phyloP scores from a whole-genome alignment of 2,888 invertebrate genomes.

The Tillus elongatus region DNA sequence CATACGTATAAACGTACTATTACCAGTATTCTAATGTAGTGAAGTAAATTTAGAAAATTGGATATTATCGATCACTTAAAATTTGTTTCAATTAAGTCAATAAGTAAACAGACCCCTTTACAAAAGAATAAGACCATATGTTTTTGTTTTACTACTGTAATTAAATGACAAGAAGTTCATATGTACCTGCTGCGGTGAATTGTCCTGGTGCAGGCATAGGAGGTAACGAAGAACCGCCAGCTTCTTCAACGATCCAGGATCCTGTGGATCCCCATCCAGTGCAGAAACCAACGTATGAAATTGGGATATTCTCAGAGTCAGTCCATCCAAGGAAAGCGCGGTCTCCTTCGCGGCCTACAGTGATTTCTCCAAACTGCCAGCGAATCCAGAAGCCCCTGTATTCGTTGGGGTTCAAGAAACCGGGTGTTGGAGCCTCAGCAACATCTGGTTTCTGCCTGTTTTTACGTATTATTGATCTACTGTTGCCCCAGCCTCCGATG shows the following conservation, averaged over 20 bases:
- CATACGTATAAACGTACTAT: too few species aligned
- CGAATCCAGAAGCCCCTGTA: slow-evolving; percentile 74
- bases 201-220: too few species aligned
- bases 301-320: slow-evolving; percentile 61
- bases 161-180: too few species aligned
- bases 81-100: too few species aligned
- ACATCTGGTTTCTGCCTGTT: slow-evolving; percentile 54
- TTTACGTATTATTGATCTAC: slow-evolving; percentile 72
- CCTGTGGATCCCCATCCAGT: slow-evolving; percentile 63
- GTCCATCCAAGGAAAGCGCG: slow-evolving; percentile 65
- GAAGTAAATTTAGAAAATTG: too few species aligned
- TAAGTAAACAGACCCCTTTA: too few species aligned
- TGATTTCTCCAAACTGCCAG: slow-evolving; percentile 54
- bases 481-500: slow-evolving; percentile 82
- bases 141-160: too few species aligned
- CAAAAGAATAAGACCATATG: too few species aligned
- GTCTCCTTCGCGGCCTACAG: slow-evolving; percentile 45
- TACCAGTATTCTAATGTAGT: too few species aligned
- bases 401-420: slow-evolving; percentile 62
- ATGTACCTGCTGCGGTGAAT: too few species aligned
- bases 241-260: slow-evolving; percentile 63
- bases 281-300: slow-evolving; percentile 70
- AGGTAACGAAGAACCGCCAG: slow-evolving; percentile 29
- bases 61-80: too few species aligned
- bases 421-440: slow-evolving; percentile 56